phyloP scores from a whole-genome alignment of 37 sponge, comb jelly and placozoan genomes.

The Axinella damicornis region DNA sequence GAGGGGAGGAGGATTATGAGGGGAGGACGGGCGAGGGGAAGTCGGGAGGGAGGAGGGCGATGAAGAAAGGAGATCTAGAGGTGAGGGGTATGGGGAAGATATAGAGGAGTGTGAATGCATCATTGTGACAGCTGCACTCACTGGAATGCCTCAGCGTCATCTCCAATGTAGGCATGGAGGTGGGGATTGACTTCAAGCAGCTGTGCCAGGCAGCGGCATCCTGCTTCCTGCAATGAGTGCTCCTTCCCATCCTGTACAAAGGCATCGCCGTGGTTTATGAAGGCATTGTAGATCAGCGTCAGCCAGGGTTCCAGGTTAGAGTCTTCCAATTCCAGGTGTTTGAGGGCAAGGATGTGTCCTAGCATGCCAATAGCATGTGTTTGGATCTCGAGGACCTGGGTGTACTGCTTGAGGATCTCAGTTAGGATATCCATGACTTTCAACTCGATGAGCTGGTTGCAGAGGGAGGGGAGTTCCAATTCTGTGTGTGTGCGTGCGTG shows the following conservation, averaged over 20 bases:
- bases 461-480: background rate
- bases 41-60: too few relatives aligned
- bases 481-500: too few relatives aligned
- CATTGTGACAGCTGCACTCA: too few relatives aligned
- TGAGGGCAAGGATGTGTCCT: too few relatives aligned
- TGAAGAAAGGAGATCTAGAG: too few relatives aligned
- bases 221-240: conserved; percentile 31
- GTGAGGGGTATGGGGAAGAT: too few relatives aligned
- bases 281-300: conserved; percentile 12
- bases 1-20: background rate
- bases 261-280: too few relatives aligned
- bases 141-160: too few relatives aligned
- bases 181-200: conserved; percentile 29
- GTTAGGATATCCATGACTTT: background rate
- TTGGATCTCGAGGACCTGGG: conserved; percentile 14
- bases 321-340: background rate
- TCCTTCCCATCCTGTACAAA: conserved; percentile 28
- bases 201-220: conserved; percentile 43
- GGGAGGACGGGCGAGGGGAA: too few relatives aligned
- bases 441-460: background rate
- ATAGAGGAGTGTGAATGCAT: too few relatives aligned
- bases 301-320: conserved; percentile 21
- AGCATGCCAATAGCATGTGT: background rate
- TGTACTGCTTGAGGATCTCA: conserved; percentile 9
- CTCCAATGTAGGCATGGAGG: conserved; percentile 38